These are phyloP conservation scores for Rhagonycha fulva DNA, from an alignment of 2,888 invertebrate genomes.

Conservation along the genomic window DNA sequence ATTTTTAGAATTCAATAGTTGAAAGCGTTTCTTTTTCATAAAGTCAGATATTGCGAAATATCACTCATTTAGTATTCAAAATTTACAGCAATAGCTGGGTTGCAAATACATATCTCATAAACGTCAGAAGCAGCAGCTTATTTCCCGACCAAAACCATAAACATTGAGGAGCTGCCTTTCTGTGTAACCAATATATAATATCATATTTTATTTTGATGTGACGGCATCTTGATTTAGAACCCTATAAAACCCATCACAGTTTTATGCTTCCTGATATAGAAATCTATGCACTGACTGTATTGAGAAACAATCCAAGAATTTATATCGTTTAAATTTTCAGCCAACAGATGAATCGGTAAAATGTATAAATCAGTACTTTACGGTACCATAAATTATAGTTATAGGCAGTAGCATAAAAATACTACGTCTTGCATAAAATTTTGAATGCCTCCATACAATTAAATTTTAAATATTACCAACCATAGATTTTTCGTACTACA, in stretches of 20 bases:
- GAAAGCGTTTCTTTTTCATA: constrained; percentile 27
- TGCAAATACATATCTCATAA: constrained; percentile 53
- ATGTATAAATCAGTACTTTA: not conserved
- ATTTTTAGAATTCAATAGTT: constrained; percentile 2
- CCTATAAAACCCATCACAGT: constrained; percentile 49
- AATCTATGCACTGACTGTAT: constrained; percentile 33
- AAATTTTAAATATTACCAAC: not conserved
- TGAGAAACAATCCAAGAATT: constrained; percentile 28
- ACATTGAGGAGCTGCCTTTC: constrained; percentile 52
- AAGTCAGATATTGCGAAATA: constrained; percentile 36
- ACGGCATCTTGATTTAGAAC: constrained; percentile 52
- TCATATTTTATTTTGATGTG: constrained; percentile 55
- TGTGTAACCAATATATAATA: constrained; percentile 52
- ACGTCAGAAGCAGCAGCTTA: constrained; percentile 52
- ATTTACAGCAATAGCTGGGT: constrained; percentile 30
- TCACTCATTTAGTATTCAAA: constrained; percentile 40
- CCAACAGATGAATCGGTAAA: not conserved
- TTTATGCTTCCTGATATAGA: constrained; percentile 41
- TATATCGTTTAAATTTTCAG: not conserved
- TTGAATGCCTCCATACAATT: not conserved
- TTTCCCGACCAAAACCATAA: constrained; percentile 49
- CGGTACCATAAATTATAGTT: not conserved
- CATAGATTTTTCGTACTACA: not conserved
- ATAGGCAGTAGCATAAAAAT: not conserved
- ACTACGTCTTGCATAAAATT: not conserved